Conservation (phyloP, 2,888 invertebrate species). For the Anagyrus pseudococci region DNA sequence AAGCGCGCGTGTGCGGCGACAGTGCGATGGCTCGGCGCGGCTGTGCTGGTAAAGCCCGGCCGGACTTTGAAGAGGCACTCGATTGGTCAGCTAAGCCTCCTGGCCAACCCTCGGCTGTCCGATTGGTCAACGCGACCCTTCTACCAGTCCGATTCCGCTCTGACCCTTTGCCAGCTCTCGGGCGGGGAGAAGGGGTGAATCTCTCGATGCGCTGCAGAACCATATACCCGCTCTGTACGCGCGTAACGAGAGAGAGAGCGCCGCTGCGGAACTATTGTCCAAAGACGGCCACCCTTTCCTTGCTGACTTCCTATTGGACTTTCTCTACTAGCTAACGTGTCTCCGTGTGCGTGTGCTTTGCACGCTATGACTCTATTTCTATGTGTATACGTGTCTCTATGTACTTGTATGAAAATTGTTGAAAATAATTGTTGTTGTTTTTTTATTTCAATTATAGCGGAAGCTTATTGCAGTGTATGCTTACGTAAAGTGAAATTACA, state of each 20-base stretch:
- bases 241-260: background rate
- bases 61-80: conserved; percentile 42
- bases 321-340: too few species aligned
- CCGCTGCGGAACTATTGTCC: conserved; percentile 33
- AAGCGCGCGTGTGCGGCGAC: too few species aligned
- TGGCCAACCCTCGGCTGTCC: conserved; percentile 53
- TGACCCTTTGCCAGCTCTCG: conserved; percentile 28
- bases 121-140: conserved; percentile 58
- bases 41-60: conserved; percentile 18
- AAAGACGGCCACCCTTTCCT: background rate
- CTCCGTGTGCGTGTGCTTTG: too few species aligned
- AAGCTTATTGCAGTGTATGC: too few species aligned
- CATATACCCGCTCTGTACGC: background rate
- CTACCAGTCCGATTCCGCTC: conserved; percentile 31
- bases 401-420: too few species aligned
- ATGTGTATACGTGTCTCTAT: too few species aligned
- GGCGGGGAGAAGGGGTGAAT: conserved; percentile 24
- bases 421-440: too few species aligned
- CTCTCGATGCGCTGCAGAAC: conserved; percentile 2
- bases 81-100: conserved; percentile 58
- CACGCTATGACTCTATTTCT: too few species aligned
- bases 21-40: conserved; percentile 19
- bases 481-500: too few species aligned
- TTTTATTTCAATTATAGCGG: too few species aligned
- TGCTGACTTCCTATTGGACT: too few species aligned